These are phyloP conservation scores for Trichosurus vulpecula DNA, from an alignment of 2,797 vertebrate genomes.

Conservation along the genomic window DNA sequence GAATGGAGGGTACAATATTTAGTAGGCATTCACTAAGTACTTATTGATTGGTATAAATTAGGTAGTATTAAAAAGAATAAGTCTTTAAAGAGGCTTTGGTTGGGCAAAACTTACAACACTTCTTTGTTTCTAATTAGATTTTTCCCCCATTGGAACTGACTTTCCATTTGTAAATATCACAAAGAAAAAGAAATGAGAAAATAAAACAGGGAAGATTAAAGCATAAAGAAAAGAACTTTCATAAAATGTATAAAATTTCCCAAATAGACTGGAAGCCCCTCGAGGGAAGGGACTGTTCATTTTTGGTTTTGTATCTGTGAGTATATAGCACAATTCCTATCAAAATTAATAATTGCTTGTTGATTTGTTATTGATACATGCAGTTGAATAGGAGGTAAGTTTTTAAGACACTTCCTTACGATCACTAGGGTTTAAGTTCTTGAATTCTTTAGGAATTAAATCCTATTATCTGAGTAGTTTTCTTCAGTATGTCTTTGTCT, in stretches of 20 bases:
- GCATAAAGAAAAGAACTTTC: neutral
- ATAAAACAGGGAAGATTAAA: neutral
- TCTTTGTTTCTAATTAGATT: neutral
- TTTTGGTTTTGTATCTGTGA: neutral
- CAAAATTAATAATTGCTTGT: neutral
- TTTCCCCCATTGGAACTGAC: neutral
- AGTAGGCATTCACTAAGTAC: neutral
- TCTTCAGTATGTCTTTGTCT: neutral
- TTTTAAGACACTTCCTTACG: neutral
- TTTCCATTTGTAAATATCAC: neutral
- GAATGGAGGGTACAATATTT: neutral
- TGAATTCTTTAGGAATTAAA: neutral
- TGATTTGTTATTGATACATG: neutral
- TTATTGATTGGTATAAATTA: neutral
- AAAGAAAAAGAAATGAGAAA: neutral
- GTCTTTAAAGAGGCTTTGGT: neutral
- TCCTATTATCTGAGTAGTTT: neutral
- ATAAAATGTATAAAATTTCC: neutral
- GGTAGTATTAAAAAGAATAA: neutral
- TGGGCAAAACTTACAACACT: neutral
- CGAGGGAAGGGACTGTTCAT: neutral
- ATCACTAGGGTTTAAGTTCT: neutral
- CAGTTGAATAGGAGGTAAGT: neutral
- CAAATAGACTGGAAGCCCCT: neutral
- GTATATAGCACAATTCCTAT: neutral